Base-by-base conservation (phyloP, 2,888 invertebrate genomes). In the Leucophenga maculata region DNA sequence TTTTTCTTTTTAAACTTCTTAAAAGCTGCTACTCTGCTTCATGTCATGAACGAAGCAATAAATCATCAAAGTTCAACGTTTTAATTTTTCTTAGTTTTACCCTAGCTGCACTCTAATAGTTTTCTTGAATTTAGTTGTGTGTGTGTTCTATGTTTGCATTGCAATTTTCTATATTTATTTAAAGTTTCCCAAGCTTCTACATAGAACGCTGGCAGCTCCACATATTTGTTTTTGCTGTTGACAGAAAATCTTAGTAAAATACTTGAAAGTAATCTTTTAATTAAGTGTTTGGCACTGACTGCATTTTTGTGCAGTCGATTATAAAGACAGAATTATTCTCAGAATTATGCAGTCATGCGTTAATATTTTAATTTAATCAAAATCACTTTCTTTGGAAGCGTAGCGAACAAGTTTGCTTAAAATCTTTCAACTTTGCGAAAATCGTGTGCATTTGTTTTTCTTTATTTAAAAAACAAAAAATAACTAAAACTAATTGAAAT, bases 211-310 rank as follows among this genome's bases (percentile, higher is more conserved):
- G 55, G 32, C 22, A 54, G 60, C 52, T 69, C 50, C 31, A 26
- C 20, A 20, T 14, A 22, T 14, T 26, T 59, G 50, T 52, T 16
- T 69, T 8, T 26, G 4, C 39, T 77, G 80, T 78, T 83, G 82
- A 83, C 77, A 78, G 74, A 77, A 77, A 80, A 80, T 83, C 83
- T 72, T 70, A 60, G 72, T 69, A 79, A 82, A 82, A 71, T 80
- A 80, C 80, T 74, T 68, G 73, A 72, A 80, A 83, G 77, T 80
- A 83, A 80, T 83, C 80, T 80, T 79, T 83, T 80, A 83, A 80
- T 80, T 80, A 83, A 83, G 78, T 80, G 77, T 70, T 71, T 69
- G 64, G 69, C 65, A 44, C 65, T 14, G 52, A 72, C 50, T 65
- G 39, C 8, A 39, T 11, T n/a, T n/a, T 32, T 32, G 32, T 32